Evolutionary conservation across 2,888 invertebrate species (phyloP).

Genomic region (Cantharis rustica): DNA sequence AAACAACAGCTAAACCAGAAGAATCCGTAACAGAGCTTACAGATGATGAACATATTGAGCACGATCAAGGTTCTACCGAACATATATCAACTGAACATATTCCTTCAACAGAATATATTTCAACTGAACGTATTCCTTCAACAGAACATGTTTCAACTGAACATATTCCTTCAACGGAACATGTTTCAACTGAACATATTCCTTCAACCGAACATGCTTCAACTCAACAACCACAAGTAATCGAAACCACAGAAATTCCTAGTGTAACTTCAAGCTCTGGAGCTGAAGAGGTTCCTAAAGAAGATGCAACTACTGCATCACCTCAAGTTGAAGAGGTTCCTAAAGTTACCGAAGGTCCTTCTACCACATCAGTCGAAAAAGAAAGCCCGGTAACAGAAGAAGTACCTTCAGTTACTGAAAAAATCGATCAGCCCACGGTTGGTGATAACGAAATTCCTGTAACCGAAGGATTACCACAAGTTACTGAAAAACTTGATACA

Average conservation of each 20-base stretch:
- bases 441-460: not conserved
- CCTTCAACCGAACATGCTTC: not conserved
- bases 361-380: not conserved
- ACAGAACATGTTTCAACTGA: not conserved
- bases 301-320: not conserved
- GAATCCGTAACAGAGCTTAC: constrained; percentile 27
- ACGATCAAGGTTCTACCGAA: not conserved
- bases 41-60: not conserved
- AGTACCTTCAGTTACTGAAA: constrained; percentile 22
- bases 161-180: not conserved
- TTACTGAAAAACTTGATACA: not conserved
- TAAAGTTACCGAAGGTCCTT: not conserved
- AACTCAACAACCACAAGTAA: not conserved
- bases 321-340: not conserved
- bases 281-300: not conserved
- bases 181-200: not conserved
- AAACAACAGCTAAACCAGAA: constrained; percentile 11
- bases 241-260: not conserved
- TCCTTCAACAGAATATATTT: not conserved
- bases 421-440: constrained; percentile 6
- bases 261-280: not conserved
- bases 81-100: not conserved
- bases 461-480: not conserved
- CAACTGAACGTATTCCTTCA: not conserved
- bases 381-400: constrained; percentile 15